phyloP scores from a whole-genome alignment of 2,113 vertebrate genomes.

The Gambusia affinis region DNA sequence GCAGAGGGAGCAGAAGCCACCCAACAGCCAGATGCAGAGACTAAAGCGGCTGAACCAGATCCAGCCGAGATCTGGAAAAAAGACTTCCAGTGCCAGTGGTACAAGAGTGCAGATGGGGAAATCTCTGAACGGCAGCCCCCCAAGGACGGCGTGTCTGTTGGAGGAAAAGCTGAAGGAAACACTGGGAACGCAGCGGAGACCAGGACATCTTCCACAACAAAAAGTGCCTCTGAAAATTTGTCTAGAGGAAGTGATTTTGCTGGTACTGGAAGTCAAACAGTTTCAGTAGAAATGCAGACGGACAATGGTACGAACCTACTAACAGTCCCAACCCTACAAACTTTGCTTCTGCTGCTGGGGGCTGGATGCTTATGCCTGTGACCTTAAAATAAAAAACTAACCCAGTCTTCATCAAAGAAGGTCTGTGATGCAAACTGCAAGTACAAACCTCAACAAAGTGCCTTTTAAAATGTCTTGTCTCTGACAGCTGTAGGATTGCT shows the following conservation, averaged over 20 bases:
- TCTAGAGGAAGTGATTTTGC: conserved; percentile 18
- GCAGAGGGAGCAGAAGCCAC: conserved; percentile 55
- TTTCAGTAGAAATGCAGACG: conserved; percentile 28
- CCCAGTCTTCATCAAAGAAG: conserved; percentile 28
- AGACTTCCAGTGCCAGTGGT: conserved; percentile 83
- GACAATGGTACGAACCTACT: conserved; percentile 24
- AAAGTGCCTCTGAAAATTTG: conserved; percentile 47
- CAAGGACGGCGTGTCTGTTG: conserved; percentile 52
- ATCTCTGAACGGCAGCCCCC: conserved; percentile 73
- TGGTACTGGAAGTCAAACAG: conserved; percentile 9
- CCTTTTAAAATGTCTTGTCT: conserved; percentile 51
- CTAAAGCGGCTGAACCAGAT: conserved; percentile 64
- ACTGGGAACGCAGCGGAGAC: conserved; percentile 9
- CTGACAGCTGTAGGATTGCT: conserved; percentile 11
- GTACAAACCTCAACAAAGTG: conserved; percentile 49
- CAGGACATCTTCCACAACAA: conserved; percentile 36
- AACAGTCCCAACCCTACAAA: conserved; percentile 17
- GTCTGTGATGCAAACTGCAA: conserved; percentile 2
- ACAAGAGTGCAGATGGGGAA: conserved; percentile 69
- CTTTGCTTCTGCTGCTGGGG: conserved; percentile 48
- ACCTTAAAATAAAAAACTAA: conserved; percentile 44
- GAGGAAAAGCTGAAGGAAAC: conserved; percentile 15
- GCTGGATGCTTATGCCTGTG: conserved; percentile 37
- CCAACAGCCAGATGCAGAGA: conserved; percentile 56
- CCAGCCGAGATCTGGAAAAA: conserved; percentile 75